Percentiles rank a stretch among this genome's conserved stretches.
Conservation (phyloP, 1,140 invertebrate genomes). For the Scaptomyza pallida region DNA sequence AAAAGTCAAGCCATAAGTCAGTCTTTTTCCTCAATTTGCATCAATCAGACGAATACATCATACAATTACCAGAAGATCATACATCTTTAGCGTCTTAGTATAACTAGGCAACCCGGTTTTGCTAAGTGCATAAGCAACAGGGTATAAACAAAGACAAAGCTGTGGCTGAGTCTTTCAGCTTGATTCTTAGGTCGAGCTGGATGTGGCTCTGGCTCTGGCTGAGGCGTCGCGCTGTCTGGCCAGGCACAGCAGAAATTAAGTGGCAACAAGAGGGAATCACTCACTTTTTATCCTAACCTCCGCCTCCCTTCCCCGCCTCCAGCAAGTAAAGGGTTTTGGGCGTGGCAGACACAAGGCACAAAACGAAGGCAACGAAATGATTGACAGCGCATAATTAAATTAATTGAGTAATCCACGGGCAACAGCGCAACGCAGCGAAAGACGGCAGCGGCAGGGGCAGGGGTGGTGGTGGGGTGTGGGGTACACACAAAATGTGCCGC, state of each 20-base stretch:
- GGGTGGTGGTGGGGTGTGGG: not conserved
- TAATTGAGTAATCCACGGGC: slow-evolving; percentile 84
- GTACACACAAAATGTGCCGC: slow-evolving; percentile 42
- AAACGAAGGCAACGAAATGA: slow-evolving; percentile 79
- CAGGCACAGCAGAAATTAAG: slow-evolving; percentile 79
- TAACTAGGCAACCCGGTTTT: too few relatives aligned
- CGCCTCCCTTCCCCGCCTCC: slow-evolving; percentile 7
- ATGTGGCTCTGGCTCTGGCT: slow-evolving; percentile 5
- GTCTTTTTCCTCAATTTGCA: too few relatives aligned
- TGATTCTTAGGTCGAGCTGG: not conserved
- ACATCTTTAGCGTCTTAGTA: too few relatives aligned
- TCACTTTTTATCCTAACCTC: slow-evolving; percentile 48
- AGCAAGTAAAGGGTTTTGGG: not conserved
- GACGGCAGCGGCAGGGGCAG: not conserved
- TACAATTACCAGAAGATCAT: too few relatives aligned
- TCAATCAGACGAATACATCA: too few relatives aligned
- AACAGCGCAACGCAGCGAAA: slow-evolving; percentile 37
- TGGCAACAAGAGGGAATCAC: slow-evolving; percentile 77
- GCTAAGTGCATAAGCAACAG: too few relatives aligned
- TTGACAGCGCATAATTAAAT: slow-evolving; percentile 84
- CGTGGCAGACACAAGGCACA: slow-evolving; percentile 7
- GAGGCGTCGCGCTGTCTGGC: slow-evolving; percentile 39
- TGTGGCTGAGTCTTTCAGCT: slow-evolving; percentile 14
- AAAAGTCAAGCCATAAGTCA: too few relatives aligned
- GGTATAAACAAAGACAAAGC: slow-evolving; percentile 23